Percentiles rank a stretch among this genome's conserved stretches.
Conservation (phyloP, 92 coral and sea anemone genomes). For the Porites rus region DNA sequence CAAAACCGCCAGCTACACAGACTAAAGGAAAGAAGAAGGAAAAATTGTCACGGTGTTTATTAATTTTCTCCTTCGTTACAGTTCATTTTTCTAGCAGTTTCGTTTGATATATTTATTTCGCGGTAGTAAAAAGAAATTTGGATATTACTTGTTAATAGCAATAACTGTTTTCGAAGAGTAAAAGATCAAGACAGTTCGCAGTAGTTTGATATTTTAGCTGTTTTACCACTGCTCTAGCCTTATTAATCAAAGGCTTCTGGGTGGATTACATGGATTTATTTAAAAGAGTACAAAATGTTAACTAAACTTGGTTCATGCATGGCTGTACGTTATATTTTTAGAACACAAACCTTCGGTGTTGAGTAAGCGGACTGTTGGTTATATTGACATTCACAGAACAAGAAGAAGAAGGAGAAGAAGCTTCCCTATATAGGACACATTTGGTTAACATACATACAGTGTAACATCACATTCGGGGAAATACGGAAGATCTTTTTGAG, state of each 20-base stretch:
- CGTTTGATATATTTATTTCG: neutral
- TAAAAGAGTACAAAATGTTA: neutral
- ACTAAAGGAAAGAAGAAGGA: neutral
- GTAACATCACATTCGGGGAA: slow-evolving; percentile 7
- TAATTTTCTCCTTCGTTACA: neutral
- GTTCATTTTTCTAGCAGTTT: neutral
- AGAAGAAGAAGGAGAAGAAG: slow-evolving; percentile 49
- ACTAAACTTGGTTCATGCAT: neutral
- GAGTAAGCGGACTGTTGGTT: slow-evolving; percentile 88
- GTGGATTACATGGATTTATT: neutral
- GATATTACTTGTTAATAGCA: neutral
- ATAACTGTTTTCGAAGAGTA: neutral
- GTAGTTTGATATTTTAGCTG: no score
- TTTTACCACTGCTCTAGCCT: no score
- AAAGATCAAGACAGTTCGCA: neutral
- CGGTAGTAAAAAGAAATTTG: neutral
- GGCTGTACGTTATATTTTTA: slow-evolving; percentile 4
- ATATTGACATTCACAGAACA: slow-evolving; percentile 91
- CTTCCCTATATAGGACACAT: slow-evolving; percentile 67
- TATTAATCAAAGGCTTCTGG: no score
- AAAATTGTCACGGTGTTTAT: neutral
- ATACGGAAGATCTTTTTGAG: neutral
- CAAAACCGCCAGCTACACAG: no score
- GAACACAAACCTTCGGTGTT: slow-evolving; percentile 94
- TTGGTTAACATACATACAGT: slow-evolving; percentile 41